These are phyloP conservation scores for Enteromius paludinosus DNA, from an alignment of 2,797 vertebrate species.

Conservation along the genomic window DNA sequence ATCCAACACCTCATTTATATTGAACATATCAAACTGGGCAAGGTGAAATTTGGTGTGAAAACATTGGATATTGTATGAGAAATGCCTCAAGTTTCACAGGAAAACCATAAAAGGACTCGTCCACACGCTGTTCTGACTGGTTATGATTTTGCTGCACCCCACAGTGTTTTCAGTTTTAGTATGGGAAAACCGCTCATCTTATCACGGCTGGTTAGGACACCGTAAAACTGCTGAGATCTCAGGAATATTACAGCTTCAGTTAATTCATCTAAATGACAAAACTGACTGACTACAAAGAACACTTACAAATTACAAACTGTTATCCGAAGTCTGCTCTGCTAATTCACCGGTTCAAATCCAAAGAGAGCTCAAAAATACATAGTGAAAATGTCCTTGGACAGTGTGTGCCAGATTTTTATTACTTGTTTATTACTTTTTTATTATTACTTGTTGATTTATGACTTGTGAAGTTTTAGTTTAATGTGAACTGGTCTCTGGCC, in stretches of 20 bases:
- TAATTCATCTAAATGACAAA: background rate
- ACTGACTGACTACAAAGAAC: background rate
- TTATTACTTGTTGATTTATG: constrained; percentile 25
- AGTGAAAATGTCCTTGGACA: background rate
- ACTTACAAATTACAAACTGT: background rate
- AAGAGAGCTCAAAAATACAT: background rate
- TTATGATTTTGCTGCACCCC: background rate
- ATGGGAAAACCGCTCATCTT: background rate
- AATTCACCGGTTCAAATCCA: background rate
- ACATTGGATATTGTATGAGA: background rate
- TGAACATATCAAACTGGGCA: background rate
- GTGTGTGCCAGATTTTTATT: background rate
- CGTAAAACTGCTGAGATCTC: background rate
- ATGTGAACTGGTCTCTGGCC: background rate
- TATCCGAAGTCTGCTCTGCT: background rate
- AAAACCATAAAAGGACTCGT: constrained; percentile 1
- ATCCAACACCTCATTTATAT: background rate
- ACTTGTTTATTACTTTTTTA: background rate
- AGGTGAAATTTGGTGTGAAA: background rate
- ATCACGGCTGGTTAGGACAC: background rate
- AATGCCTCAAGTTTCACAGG: background rate
- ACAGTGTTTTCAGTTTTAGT: background rate
- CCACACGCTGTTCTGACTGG: background rate
- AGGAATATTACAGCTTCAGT: constrained; percentile 13
- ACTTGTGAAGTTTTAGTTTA: constrained; percentile 10